Evolutionary conservation across 2,888 invertebrate genomes (phyloP).

Genomic region (Cancer borealis): DNA sequence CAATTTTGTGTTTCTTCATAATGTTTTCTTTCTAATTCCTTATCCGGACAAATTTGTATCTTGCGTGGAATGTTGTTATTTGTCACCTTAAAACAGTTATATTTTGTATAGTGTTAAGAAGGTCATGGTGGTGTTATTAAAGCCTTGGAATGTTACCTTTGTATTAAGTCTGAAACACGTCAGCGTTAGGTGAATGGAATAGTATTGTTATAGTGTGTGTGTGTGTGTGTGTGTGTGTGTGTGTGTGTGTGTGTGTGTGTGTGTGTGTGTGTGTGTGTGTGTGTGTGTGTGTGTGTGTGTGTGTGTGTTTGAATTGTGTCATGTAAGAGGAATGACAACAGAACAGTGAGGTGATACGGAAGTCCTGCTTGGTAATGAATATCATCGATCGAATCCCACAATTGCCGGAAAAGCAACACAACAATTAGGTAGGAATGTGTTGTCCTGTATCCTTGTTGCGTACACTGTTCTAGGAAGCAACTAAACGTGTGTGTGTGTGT

Average conservation of each 20-base stretch:
- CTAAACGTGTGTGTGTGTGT: neutral
- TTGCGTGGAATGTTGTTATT: no score
- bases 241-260: slow-evolving; percentile 52
- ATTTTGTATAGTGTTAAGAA: no score
- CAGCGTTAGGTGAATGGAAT: no score
- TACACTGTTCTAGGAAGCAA: neutral
- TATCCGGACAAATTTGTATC: no score
- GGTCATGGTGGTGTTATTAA: neutral
- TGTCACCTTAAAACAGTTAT: no score
- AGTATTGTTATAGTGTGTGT: neutral
- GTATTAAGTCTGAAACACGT: no score
- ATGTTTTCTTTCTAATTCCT: no score
- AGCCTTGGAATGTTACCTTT: no score
- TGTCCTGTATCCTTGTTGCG: neutral
- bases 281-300: no score
- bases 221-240: slow-evolving; percentile 44
- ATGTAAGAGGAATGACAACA: neutral
- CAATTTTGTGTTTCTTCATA: no score
- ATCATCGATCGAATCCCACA: neutral
- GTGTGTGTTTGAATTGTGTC: no score
- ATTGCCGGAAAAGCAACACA: neutral
- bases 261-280: no score
- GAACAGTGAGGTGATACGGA: neutral
- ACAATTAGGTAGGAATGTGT: neutral
- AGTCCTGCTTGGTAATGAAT: neutral